Percentiles rank a stretch among this genome's conserved stretches.
phyloP scores from a whole-genome alignment of 2,888 invertebrate species.

The Cantharis flavilabris region DNA sequence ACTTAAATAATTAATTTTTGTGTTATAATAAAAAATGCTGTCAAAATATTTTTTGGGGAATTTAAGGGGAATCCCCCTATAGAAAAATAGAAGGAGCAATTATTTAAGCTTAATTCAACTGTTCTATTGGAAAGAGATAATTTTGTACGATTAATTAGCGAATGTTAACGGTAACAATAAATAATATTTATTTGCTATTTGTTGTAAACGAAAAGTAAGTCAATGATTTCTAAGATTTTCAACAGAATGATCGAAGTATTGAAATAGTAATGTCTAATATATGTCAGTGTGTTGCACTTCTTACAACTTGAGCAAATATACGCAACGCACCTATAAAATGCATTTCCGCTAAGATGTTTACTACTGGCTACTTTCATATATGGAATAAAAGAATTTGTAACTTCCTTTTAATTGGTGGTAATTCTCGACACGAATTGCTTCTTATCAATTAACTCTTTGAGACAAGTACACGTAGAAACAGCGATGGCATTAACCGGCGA shows the following conservation, averaged over 20 bases:
- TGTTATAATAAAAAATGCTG: too few relatives aligned
- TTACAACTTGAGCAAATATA: constrained; percentile 29
- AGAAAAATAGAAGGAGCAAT: too few relatives aligned
- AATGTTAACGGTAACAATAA: neutral
- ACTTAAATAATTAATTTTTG: too few relatives aligned
- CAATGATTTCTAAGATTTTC: constrained; percentile 46
- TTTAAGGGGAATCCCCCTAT: too few relatives aligned
- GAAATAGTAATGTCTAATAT: constrained; percentile 45
- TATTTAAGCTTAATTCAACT: neutral
- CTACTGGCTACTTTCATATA: constrained; percentile 12
- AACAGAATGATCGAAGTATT: constrained; percentile 31
- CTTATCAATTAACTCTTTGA: neutral
- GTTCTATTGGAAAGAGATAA: neutral
- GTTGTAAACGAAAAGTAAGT: constrained; percentile 41
- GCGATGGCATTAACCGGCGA: neutral
- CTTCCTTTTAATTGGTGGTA: neutral
- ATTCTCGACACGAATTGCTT: neutral
- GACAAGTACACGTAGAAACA: neutral
- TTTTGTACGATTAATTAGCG: neutral
- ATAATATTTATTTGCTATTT: neutral
- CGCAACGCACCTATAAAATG: constrained; percentile 36
- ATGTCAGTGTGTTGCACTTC: constrained; percentile 51
- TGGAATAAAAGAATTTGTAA: constrained; percentile 1
- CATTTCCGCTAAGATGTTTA: constrained; percentile 39
- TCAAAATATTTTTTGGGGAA: too few relatives aligned